Percentiles rank a stretch among this genome's conserved stretches.
These are phyloP conservation scores for Heloderma charlesbogerti DNA, from an alignment of 2,113 vertebrate species.

Conservation along the genomic window DNA sequence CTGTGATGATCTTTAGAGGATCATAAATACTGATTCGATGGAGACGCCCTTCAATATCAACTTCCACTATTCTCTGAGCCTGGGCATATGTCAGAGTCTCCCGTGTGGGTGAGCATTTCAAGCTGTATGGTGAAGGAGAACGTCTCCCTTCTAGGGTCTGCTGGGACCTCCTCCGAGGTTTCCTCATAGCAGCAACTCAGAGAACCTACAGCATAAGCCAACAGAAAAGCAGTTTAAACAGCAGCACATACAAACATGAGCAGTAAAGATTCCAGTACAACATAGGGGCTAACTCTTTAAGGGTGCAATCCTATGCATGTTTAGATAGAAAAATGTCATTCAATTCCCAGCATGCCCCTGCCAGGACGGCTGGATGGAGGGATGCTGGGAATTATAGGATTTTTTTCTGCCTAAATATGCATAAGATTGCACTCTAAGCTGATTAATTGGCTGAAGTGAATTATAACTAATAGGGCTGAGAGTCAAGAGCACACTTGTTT, in stretches of 20 bases:
- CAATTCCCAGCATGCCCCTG: too few relatives aligned
- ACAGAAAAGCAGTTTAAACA: neutral
- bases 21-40: constrained; percentile 97
- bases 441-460: neutral
- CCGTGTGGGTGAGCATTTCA: constrained; percentile 89
- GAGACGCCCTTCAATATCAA: constrained; percentile 95
- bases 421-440: too few relatives aligned
- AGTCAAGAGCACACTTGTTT: neutral
- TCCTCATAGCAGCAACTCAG: constrained; percentile 85
- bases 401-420: too few relatives aligned
- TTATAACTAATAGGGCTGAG: neutral
- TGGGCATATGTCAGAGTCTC: constrained; percentile 95
- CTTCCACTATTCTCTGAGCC: constrained; percentile 95
- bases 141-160: constrained; percentile 79
- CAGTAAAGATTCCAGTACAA: neutral
- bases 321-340: too few relatives aligned
- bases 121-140: constrained; percentile 91
- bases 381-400: too few relatives aligned
- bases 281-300: rapidly evolving
- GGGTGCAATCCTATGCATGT: too few relatives aligned
- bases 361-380: too few relatives aligned
- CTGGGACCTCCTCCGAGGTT: constrained; percentile 88
- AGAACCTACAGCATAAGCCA: constrained; percentile 32
- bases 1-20: constrained; percentile 93
- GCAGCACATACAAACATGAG: neutral